Evolutionary conservation across 2,113 vertebrate genomes (phyloP), one percentile per base, ranked within the genome.

Genomic region (Axis porcinus): DNA sequence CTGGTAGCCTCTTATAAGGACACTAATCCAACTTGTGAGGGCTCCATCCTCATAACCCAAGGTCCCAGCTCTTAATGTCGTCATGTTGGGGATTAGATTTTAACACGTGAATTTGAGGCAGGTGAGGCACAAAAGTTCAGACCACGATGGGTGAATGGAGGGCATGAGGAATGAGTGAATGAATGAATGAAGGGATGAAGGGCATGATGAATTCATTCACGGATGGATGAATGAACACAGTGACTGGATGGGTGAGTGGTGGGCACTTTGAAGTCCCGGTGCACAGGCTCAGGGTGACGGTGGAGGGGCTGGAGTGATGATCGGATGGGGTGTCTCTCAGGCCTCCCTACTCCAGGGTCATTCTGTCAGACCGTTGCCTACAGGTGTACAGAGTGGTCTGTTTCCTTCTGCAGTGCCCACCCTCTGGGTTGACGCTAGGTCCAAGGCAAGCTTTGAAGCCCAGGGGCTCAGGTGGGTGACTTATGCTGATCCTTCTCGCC

Each of bases 261-360:
- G 30, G 57, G 76, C 30, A 8, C 45, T 33, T 2, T 25, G 40
- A 33, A 54, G 5, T 1, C 3, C 0, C 0, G 12, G 25, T 0
- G 0, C 90, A n/a, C 50, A 27, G 62, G 21, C 91, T 57, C 9
- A 3, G 60, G 60, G 12, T 25, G 19, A 21, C 45, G 1, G 78
- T 5, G 2, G 50, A n/a, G n/a, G 23, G 30, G 33, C 28, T 21
- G 12, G 16, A 30, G 13, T 4, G 50, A 17, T 15, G 21, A 19
- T n/a, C 0, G 2, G 50, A 10, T 6, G 16, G 28, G 17, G 74
- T 21, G 21, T 47, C 76, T 82, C 58, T 27, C 0, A 16, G 11
- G 74, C 33, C 3, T 3, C 57, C 47, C 74, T 19, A 3, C 30
- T 23, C 28, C 19, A 2, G 52, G 60, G 16, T 17, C 33, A 4